These are phyloP conservation scores for Pycnonotus jocosus DNA, from an alignment of 2,113 vertebrate genomes.

Conservation along the genomic window DNA sequence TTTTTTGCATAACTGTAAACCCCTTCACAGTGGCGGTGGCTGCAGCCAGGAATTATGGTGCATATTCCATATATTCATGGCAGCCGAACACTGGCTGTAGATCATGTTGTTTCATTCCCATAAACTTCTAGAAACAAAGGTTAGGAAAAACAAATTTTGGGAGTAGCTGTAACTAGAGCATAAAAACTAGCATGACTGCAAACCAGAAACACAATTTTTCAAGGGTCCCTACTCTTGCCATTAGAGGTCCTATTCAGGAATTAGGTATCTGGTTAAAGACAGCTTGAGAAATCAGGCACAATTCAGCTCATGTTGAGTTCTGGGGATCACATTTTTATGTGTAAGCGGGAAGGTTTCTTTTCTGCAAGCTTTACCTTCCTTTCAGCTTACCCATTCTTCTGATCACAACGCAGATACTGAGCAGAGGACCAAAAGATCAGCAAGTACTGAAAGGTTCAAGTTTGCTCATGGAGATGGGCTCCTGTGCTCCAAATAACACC, in stretches of 20 bases:
- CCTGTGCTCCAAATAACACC: conserved; percentile 5
- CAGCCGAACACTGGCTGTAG: not conserved
- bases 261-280: not conserved
- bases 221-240: not conserved
- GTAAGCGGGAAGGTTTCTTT: not conserved
- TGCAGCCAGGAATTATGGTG: not conserved
- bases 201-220: not conserved
- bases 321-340: not conserved
- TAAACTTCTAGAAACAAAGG: not conserved
- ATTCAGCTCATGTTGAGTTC: not conserved
- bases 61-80: not conserved
- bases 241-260: not conserved
- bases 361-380: not conserved
- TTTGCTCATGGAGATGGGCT: not conserved
- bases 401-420: not conserved
- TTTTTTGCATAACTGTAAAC: not conserved
- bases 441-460: not conserved
- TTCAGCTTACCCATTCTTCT: not conserved
- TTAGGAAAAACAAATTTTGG: not conserved
- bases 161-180: not conserved
- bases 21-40: not conserved
- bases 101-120: not conserved
- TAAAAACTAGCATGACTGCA: not conserved
- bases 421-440: not conserved
- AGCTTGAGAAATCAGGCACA: not conserved